Percentiles rank a stretch among this genome's conserved stretches.
Evolutionary conservation across 2,113 vertebrate genomes (phyloP).

Genomic region (Oncorhynchus keta): DNA sequence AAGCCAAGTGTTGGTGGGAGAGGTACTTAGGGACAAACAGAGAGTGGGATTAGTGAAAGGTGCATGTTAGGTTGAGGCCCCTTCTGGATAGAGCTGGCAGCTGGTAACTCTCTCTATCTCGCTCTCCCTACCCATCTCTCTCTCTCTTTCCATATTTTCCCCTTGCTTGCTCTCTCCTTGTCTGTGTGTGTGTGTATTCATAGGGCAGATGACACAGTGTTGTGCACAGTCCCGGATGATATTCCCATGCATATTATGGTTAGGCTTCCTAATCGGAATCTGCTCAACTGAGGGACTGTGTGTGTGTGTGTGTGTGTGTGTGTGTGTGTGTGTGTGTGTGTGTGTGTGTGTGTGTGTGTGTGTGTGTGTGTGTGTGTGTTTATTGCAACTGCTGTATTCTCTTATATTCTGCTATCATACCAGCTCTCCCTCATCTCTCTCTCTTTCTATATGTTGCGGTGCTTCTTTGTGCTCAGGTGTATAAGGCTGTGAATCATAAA

Average conservation of each 20-base stretch:
- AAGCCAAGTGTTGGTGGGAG: conserved; percentile 12
- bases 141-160: not conserved
- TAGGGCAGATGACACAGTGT: not conserved
- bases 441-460: conserved; percentile 12
- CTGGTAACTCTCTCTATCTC: not conserved
- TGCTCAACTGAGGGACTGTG: not conserved
- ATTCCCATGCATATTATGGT: conserved; percentile 21
- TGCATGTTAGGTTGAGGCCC: conserved; percentile 51
- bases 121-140: not conserved
- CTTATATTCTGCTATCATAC: conserved; percentile 13
- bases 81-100: conserved; percentile 46
- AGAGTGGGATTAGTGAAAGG: conserved; percentile 19
- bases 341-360: conserved; percentile 12
- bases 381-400: conserved; percentile 6
- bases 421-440: not conserved
- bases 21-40: not conserved
- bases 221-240: conserved; percentile 19
- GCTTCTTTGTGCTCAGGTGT: conserved; percentile 27
- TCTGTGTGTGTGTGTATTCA: not conserved
- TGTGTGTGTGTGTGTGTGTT: conserved; percentile 12
- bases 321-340: conserved; percentile 10
- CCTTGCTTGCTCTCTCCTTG: not conserved
- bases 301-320: conserved; percentile 11
- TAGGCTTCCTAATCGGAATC: conserved; percentile 11
- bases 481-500: conserved; percentile 46